Percentiles rank a stretch among this genome's conserved stretches.
Conservation (phyloP, 2,797 vertebrate species). For the Eulemur rubriventer region DNA sequence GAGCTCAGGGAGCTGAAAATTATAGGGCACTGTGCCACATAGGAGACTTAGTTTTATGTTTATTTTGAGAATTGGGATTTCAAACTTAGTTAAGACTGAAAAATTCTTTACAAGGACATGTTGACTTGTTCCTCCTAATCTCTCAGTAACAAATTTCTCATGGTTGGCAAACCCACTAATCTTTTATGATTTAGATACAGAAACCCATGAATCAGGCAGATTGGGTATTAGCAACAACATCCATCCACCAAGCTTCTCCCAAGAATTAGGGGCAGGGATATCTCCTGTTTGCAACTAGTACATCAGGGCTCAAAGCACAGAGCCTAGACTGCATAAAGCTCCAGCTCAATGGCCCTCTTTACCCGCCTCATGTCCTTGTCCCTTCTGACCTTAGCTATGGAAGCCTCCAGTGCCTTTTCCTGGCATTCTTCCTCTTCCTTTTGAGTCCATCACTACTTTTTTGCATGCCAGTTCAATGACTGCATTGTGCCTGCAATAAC, state of each 20-base stretch:
- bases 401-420: constrained; percentile 22
- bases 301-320: not conserved
- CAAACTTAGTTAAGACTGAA: constrained; percentile 23
- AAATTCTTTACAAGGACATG: constrained; percentile 21
- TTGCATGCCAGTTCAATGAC: constrained; percentile 38
- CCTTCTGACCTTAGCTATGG: not conserved
- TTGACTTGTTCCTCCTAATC: not conserved
- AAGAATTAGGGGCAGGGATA: not conserved
- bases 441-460: constrained; percentile 3
- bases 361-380: not conserved
- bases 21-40: not conserved
- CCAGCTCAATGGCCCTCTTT: not conserved
- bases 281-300: not conserved
- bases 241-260: not conserved
- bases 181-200: not conserved
- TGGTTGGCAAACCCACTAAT: not conserved
- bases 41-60: not conserved
- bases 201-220: not conserved
- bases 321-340: not conserved
- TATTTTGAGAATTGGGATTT: constrained; percentile 53
- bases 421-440: not conserved
- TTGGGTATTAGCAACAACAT: not conserved
- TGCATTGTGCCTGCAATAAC: constrained; percentile 28
- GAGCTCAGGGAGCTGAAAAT: constrained; percentile 18
- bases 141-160: constrained; percentile 3